Evolutionary conservation across 1,140 invertebrate genomes (phyloP).

Genomic region (Sitobion miscanthi): DNA sequence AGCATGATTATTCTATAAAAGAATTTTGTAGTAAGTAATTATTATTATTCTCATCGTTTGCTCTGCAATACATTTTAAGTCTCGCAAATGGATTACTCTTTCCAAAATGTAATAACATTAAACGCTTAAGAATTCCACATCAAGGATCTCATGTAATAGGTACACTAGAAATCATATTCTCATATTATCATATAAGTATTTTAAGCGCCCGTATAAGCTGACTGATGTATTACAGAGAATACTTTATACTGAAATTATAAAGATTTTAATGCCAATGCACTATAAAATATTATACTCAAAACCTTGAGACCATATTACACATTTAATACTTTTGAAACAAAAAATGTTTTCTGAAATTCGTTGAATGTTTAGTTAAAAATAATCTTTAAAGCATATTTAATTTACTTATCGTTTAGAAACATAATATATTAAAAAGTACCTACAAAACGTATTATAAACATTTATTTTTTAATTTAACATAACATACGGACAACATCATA

Average conservation of each 20-base stretch:
- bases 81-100: too few relatives aligned
- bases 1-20: neutral
- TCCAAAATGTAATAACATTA: too few relatives aligned
- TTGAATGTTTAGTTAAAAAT: neutral
- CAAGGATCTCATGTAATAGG: too few relatives aligned
- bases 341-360: neutral
- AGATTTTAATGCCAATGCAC: too few relatives aligned
- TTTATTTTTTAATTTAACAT: neutral
- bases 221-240: neutral
- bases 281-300: neutral
- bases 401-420: neutral
- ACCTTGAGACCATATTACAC: neutral
- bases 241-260: neutral
- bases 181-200: too few relatives aligned
- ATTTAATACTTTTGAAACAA: neutral
- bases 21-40: neutral
- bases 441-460: neutral
- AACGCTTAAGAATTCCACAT: too few relatives aligned
- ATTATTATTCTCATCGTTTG: too few relatives aligned
- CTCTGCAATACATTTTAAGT: too few relatives aligned
- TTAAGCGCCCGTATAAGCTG: neutral
- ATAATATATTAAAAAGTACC: neutral
- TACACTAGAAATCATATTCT: too few relatives aligned
- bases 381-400: neutral
- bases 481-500: neutral